phyloP scores from a whole-genome alignment of 2,113 vertebrate species.

The Phyllostomus discolor region DNA sequence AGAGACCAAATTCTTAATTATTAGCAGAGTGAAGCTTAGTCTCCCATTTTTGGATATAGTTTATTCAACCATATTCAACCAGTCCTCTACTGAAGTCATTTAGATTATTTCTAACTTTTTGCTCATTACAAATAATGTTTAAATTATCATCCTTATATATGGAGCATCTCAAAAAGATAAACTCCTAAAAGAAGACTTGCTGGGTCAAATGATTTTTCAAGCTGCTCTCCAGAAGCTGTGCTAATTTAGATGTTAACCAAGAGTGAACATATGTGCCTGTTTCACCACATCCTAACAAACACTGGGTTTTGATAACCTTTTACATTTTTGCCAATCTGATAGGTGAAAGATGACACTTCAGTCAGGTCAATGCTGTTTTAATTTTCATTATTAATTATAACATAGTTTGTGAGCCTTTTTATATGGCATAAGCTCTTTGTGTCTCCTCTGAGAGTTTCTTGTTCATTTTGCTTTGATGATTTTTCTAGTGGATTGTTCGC shows the following conservation, averaged over 20 bases:
- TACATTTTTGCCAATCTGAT: not conserved
- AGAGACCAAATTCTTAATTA: not conserved
- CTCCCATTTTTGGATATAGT: not conserved
- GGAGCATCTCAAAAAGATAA: not conserved
- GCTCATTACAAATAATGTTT: slow-evolving; percentile 12
- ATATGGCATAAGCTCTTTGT: not conserved
- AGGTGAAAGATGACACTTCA: not conserved
- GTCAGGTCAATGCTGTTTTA: not conserved
- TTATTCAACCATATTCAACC: not conserved
- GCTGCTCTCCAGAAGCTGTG: not conserved
- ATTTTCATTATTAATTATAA: slow-evolving; percentile 4
- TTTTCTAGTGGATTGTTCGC: not conserved
- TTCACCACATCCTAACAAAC: not conserved
- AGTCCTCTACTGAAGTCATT: not conserved
- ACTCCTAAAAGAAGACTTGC: not conserved
- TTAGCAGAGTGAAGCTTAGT: not conserved
- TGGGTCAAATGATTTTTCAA: not conserved
- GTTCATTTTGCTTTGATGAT: not conserved
- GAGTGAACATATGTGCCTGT: not conserved
- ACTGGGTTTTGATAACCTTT: not conserved
- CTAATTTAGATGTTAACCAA: not conserved
- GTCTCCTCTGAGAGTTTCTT: not conserved
- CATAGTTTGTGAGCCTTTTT: not conserved
- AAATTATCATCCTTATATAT: not conserved
- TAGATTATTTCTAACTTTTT: not conserved